A percentile compares a stretch with the other conserved stretches of the same genome.
Conservation (phyloP, 1,140 invertebrate species). For the Drosophila grimshawi region DNA sequence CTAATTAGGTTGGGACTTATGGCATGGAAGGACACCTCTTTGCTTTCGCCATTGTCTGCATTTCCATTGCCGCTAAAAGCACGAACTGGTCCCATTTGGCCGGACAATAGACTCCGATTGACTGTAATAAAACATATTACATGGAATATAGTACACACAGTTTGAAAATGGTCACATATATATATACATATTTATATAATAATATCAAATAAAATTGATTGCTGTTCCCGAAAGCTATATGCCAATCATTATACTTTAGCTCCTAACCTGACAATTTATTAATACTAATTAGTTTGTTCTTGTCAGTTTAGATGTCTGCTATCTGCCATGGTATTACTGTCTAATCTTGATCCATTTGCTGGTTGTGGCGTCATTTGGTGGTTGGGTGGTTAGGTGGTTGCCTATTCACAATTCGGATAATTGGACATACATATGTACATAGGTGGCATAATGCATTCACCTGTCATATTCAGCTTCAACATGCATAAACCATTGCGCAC, state of each 20-base stretch:
- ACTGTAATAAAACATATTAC: slow-evolving; percentile 40
- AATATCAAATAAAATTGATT: too few relatives aligned
- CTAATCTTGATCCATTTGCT: slow-evolving; percentile 62
- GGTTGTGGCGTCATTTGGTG: slow-evolving; percentile 36
- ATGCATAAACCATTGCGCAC: slow-evolving; percentile 33
- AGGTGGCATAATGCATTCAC: slow-evolving; percentile 45
- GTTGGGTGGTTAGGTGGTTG: neutral
- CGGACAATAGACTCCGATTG: slow-evolving; percentile 64
- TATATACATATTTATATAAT: too few relatives aligned
- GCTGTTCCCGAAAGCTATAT: too few relatives aligned
- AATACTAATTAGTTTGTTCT: slow-evolving; percentile 58
- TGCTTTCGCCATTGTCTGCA: slow-evolving; percentile 56
- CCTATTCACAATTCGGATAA: neutral
- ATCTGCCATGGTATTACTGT: slow-evolving; percentile 11
- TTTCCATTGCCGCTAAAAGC: slow-evolving; percentile 45
- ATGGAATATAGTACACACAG: too few relatives aligned
- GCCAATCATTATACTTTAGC: neutral
- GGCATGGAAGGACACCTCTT: slow-evolving; percentile 56
- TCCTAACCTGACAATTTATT: slow-evolving; percentile 41
- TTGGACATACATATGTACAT: neutral
- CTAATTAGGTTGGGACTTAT: slow-evolving; percentile 65
- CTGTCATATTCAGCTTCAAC: slow-evolving; percentile 44
- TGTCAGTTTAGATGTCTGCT: slow-evolving; percentile 42
- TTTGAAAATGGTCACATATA: too few relatives aligned
- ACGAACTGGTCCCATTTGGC: slow-evolving; percentile 35